Conservation (phyloP, 2,797 vertebrate genomes). For the Pseudocheirus occidentalis region DNA sequence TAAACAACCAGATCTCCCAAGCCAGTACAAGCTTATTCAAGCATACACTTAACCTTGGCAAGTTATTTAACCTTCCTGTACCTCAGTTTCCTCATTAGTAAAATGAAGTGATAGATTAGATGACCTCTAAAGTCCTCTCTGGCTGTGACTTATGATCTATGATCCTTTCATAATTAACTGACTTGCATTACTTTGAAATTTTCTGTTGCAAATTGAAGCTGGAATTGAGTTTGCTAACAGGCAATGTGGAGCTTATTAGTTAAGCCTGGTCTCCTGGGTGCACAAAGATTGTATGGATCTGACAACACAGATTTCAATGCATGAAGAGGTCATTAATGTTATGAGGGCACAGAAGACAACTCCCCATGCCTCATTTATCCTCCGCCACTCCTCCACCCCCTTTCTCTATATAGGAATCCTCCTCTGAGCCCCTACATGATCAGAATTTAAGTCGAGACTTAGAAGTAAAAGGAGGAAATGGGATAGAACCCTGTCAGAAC, state of each 20-base stretch:
- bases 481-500: not conserved
- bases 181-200: not conserved
- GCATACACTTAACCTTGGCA: not conserved
- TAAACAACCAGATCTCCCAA: not conserved
- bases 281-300: not conserved
- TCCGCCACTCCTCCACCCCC: not conserved
- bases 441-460: not conserved
- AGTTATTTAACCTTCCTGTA: not conserved
- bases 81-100: not conserved
- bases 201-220: not conserved
- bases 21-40: not conserved
- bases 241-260: constrained; percentile 1
- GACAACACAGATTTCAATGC: not conserved
- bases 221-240: not conserved
- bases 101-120: not conserved
- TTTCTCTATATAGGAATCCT: not conserved
- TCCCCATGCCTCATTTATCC: not conserved
- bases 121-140: not conserved
- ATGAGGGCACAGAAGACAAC: not conserved
- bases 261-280: not conserved
- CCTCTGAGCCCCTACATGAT: not conserved
- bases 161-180: not conserved
- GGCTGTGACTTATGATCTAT: not conserved
- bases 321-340: not conserved
- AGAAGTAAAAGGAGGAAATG: not conserved